These are phyloP conservation scores for Cryptocephalus primarius DNA, from an alignment of 2,888 invertebrate genomes.

Conservation along the genomic window DNA sequence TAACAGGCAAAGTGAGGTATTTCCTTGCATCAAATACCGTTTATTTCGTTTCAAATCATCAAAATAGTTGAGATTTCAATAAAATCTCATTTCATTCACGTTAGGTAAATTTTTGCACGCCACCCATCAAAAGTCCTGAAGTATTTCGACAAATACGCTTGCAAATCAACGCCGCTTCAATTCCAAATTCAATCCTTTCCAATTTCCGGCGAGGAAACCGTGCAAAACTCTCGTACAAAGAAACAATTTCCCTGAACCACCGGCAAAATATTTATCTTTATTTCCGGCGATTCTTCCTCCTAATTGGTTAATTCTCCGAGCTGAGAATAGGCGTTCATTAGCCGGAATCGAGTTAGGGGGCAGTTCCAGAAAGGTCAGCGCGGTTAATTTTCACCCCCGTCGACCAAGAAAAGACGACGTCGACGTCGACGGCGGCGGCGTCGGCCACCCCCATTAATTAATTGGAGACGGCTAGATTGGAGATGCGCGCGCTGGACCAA, in stretches of 20 bases:
- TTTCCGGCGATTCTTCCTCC: slow-evolving; percentile 8
- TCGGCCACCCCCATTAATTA: slow-evolving; percentile 34
- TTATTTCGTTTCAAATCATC: too few species aligned
- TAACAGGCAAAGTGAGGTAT: too few species aligned
- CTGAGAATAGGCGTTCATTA: slow-evolving; percentile 10
- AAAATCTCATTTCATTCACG: too few species aligned
- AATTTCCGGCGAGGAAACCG: neutral
- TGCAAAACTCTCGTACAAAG: neutral
- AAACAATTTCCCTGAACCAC: slow-evolving; percentile 1
- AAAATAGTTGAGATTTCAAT: too few species aligned
- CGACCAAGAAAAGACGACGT: slow-evolving; percentile 12
- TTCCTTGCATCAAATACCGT: too few species aligned
- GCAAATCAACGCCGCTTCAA: neutral
- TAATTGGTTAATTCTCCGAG: slow-evolving; percentile 15
- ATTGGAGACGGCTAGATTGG: slow-evolving; percentile 33
- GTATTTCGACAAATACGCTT: too few species aligned
- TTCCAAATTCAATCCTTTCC: neutral
- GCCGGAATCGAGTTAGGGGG: slow-evolving; percentile 12
- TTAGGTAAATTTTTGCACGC: too few species aligned
- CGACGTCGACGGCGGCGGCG: slow-evolving; percentile 16
- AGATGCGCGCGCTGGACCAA: slow-evolving; percentile 33
- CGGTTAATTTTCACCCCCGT: slow-evolving; percentile 21
- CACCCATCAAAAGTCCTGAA: too few species aligned
- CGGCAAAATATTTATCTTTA: slow-evolving; percentile 8
- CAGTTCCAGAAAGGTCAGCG: slow-evolving; percentile 19